These are phyloP conservation scores for Amphiduros pacificus DNA, from an alignment of 2,888 invertebrate species.

Conservation along the genomic window DNA sequence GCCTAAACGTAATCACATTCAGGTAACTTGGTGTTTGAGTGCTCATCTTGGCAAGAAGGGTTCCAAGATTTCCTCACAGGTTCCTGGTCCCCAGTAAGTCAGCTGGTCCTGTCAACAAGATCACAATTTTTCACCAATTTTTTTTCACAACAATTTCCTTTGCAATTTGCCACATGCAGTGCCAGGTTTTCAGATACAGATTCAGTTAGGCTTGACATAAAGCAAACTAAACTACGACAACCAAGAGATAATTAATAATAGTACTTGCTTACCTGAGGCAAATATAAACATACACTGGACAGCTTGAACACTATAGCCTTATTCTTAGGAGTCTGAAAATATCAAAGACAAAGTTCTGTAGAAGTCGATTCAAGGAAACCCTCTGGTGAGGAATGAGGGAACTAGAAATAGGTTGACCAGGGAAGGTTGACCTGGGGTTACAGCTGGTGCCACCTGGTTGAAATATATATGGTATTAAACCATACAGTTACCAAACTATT, in stretches of 20 bases:
- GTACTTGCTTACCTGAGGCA: constrained; percentile 51
- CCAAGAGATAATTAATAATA: neutral
- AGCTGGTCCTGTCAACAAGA: constrained; percentile 45
- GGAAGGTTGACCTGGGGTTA: too few species aligned
- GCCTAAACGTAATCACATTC: too few species aligned
- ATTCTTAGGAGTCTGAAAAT: constrained; percentile 47
- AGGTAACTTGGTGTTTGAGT: too few species aligned
- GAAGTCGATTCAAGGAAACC: too few species aligned
- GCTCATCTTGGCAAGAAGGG: too few species aligned
- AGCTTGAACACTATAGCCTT: constrained; percentile 52
- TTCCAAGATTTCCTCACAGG: constrained; percentile 40
- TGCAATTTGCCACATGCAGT: too few species aligned
- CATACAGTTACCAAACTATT: too few species aligned
- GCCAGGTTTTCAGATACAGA: neutral
- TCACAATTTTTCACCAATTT: neutral
- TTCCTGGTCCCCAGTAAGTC: constrained; percentile 49
- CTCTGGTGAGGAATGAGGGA: too few species aligned
- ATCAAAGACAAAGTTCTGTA: neutral
- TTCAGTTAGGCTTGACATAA: neutral
- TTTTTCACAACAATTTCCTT: neutral
- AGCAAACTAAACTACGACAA: neutral
- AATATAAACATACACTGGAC: constrained; percentile 52
- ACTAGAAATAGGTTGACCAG: too few species aligned
- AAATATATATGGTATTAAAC: too few species aligned
- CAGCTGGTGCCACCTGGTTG: too few species aligned